Conservation (phyloP, 2,113 vertebrate genomes). For the Cercocebus atys region DNA sequence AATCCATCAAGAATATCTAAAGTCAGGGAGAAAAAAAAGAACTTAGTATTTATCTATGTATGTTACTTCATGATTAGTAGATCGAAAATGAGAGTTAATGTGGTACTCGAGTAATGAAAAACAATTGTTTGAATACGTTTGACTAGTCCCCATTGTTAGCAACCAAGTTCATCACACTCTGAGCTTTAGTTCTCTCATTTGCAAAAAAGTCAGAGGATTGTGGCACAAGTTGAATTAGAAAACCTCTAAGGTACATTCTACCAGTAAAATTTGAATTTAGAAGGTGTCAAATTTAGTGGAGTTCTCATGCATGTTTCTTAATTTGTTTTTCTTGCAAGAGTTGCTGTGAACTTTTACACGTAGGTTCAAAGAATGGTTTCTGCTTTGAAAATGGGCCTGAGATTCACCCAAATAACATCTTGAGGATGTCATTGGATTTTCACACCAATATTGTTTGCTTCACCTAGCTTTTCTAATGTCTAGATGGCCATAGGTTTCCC, state of each 20-base stretch:
- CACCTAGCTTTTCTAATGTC: neutral
- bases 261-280: slow-evolving; percentile 27
- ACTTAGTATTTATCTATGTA: neutral
- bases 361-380: neutral
- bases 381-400: neutral
- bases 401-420: neutral
- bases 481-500: neutral
- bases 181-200: neutral
- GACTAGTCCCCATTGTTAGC: neutral
- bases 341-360: neutral
- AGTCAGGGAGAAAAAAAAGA: slow-evolving; percentile 13
- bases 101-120: neutral
- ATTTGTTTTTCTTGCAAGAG: neutral
- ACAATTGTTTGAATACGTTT: neutral
- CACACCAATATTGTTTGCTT: neutral
- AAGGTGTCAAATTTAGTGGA: neutral
- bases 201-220: neutral
- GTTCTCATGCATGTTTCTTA: neutral
- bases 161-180: neutral
- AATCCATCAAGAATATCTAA: slow-evolving; percentile 52
- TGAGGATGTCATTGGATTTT: neutral
- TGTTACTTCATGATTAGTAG: neutral
- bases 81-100: neutral
- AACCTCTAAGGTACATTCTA: neutral
- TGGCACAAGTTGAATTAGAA: neutral